Percentiles rank a stretch among this genome's conserved stretches.
Conservation (phyloP, 2,888 invertebrate genomes). For the Cordilura impudica region DNA sequence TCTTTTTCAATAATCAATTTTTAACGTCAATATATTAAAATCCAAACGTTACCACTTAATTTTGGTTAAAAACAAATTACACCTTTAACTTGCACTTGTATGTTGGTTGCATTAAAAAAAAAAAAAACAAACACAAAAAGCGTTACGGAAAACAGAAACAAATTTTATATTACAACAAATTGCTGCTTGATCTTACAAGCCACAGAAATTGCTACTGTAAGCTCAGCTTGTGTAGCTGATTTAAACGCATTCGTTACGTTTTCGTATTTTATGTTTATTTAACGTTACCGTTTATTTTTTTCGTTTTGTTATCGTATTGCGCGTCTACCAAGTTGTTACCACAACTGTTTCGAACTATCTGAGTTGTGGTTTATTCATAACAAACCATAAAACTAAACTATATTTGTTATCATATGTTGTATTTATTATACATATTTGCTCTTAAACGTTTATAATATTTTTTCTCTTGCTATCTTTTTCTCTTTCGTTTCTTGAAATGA, state of each 20-base stretch:
- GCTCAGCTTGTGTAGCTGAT: too few relatives aligned
- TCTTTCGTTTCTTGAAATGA: slow-evolving; percentile 21
- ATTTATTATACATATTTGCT: slow-evolving; percentile 23
- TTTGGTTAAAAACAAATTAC: slow-evolving; percentile 24
- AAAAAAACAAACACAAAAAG: background rate
- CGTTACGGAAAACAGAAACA: background rate
- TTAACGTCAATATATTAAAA: background rate
- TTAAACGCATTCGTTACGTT: slow-evolving; percentile 30
- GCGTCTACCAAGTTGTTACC: slow-evolving; percentile 56
- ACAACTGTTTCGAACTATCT: slow-evolving; percentile 60
- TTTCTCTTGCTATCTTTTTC: slow-evolving; percentile 1
- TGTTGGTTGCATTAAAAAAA: slow-evolving; percentile 47
- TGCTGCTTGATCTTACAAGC: slow-evolving; percentile 22
- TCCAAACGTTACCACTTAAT: slow-evolving; percentile 23
- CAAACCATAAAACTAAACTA: slow-evolving; percentile 45
- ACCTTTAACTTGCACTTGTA: slow-evolving; percentile 57
- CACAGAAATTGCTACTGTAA: background rate
- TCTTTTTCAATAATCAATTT: background rate
- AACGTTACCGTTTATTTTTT: background rate
- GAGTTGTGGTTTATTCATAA: slow-evolving; percentile 46
- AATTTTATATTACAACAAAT: background rate
- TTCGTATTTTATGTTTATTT: background rate
- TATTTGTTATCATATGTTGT: background rate
- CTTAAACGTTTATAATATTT: too few relatives aligned
- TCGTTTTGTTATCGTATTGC: slow-evolving; percentile 17